Base-by-base conservation (phyloP, 2,113 vertebrate species). In the Catharus fuscescens region DNA sequence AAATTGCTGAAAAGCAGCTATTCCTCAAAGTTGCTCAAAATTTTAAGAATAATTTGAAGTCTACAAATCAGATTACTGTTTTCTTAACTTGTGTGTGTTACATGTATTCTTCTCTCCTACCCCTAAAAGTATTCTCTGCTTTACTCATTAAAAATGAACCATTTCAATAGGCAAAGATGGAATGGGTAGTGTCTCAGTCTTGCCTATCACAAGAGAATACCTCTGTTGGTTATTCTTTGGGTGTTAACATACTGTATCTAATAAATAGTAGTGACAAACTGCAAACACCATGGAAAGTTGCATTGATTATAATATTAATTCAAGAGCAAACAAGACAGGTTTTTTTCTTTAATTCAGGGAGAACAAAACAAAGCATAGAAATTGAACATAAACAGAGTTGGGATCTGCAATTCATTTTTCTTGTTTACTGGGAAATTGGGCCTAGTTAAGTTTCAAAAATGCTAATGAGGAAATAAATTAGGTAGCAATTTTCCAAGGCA, bases 371-470 rank as follows among this genome's bases (percentile, higher is more conserved):
- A 36, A 34, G 56, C 50, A 83, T 47, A 90, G 92, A 80, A 93
- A 93, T 90, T 92, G 56, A 93, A 93, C 92, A 93, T 84, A 90
- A 94, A 90, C 86, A 92, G 82, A 86, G 38, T 54, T 86, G 48
- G 72, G 88, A 93, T 93, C 86, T 88, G 77, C 80, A 95, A 91
- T 94, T 90, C 32, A 91, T 95, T 95, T 96, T 93, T 93, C 86
- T 92, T 93, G 56, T 88, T 96, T 91, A 80, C 80, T 92, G 44
- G 80, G 60, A 94, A 90, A 93, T 86, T 83, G 60, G 80, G 67
- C 88, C 67, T 94, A 92, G 64, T 95, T 96, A 93, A 94, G 31
- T 93, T 94, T 96, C 76, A 95, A 94, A 97, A 95, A 95, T 96
- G 76, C 38, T 93, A 95, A 96, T 93, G 29, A 93, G 52, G 69